Conservation (phyloP, 2,888 invertebrate genomes). For the Lycophotia porphyrea region DNA sequence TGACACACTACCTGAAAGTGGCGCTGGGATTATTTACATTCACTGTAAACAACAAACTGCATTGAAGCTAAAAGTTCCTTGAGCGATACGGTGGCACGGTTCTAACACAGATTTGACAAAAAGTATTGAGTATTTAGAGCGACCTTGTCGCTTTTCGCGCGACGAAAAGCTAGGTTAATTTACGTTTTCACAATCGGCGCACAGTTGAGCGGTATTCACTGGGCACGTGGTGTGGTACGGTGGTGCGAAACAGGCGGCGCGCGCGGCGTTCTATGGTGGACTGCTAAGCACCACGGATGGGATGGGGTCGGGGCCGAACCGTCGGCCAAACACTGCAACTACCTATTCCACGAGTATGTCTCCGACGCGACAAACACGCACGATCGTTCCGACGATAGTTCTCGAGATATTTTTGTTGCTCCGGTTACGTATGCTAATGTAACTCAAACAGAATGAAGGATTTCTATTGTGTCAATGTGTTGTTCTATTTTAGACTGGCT, state of each 20-base stretch:
- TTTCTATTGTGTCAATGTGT: slow-evolving; percentile 23
- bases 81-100: slow-evolving; percentile 48
- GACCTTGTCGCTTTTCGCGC: slow-evolving; percentile 54
- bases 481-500: neutral
- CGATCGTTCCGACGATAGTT: slow-evolving; percentile 64
- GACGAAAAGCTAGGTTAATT: slow-evolving; percentile 51
- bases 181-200: slow-evolving; percentile 55
- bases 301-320: slow-evolving; percentile 84
- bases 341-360: slow-evolving; percentile 75
- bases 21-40: slow-evolving; percentile 60
- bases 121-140: slow-evolving; percentile 32
- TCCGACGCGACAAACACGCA: slow-evolving; percentile 61
- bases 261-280: slow-evolving; percentile 84
- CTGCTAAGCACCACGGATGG: slow-evolving; percentile 78
- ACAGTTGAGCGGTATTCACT: slow-evolving; percentile 48
- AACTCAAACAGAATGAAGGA: neutral
- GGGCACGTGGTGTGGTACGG: slow-evolving; percentile 52
- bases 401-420: slow-evolving; percentile 46
- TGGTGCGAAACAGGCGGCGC: slow-evolving; percentile 74
- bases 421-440: slow-evolving; percentile 31
- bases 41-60: slow-evolving; percentile 61
- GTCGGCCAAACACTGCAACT: slow-evolving; percentile 80
- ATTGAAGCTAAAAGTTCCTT: slow-evolving; percentile 50
- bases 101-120: slow-evolving; percentile 51
- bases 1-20: slow-evolving; percentile 70